Base-by-base conservation (phyloP, 37 sponge, comb jelly and placozoan genomes). In the Diacarnus erythraeanus region DNA sequence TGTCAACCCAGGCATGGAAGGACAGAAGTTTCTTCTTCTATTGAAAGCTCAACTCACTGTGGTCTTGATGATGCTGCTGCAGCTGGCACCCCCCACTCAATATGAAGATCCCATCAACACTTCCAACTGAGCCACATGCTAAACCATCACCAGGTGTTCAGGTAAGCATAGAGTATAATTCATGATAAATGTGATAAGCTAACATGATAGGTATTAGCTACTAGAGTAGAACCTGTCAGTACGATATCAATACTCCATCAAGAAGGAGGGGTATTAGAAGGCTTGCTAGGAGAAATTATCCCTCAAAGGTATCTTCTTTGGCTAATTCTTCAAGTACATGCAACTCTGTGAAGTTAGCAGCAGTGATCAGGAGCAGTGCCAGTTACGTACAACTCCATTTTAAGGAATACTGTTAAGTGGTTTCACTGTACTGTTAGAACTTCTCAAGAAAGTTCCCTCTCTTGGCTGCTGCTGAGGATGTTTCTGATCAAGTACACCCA, bases 331-430 rank as follows among this genome's bases (percentile, higher is more conserved):
- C 65, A 22, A 5, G 37, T 36, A 58, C 42, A 37, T 35, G 60
- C 69, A 40, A 18, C 25, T 43, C 42, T 2, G 33, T 72, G 41
- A 51, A 29, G 27, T 22, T 80, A 25, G 37, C 71, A 2, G 41
- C 42, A 5, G n/a, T 66, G 42, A 72, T 75, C 26, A 75, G 30
- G 70, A 64, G 33, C 2, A 68, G 78, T 21, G 41, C 37, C 15
- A n/a, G 17, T 51, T 57, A 77, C 22, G 70, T n/a, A n/a, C n/a
- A n/a, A 59, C 42, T 72, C 86, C 17, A 36, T 86, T 29, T 37
- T 86, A 26, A 29, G 79, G 25, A 68, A 79, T 35, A 38, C 43
- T 25, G 57, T 59, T 8, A 68, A 67, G 27, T n/a, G n/a, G n/a
- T n/a, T n/a, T n/a, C 23, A 85, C 66, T 3, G 66, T 84, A 4